Evolutionary conservation across 2,797 vertebrate species (phyloP).

Genomic region (Craterocephalus amniculus): DNA sequence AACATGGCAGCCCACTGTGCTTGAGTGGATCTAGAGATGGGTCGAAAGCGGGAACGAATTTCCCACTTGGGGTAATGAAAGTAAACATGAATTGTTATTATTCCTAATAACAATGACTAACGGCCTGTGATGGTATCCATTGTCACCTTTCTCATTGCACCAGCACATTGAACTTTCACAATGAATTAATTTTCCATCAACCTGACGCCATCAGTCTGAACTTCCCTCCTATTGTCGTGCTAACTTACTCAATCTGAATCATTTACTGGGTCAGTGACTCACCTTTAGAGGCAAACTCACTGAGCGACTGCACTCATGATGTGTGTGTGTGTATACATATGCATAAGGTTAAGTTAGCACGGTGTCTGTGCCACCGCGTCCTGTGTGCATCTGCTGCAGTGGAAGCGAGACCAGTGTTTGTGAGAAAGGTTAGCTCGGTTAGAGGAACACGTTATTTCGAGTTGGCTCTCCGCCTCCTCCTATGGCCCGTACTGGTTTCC

Average conservation of each 20-base stretch:
- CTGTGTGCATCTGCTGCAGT: conserved; percentile 38
- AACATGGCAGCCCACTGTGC: too few relatives aligned
- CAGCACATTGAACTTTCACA: background rate
- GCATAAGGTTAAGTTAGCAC: conserved; percentile 2
- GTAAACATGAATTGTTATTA: too few relatives aligned
- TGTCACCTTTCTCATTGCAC: conserved; percentile 9
- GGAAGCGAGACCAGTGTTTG: conserved; percentile 29
- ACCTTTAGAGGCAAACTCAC: conserved; percentile 24
- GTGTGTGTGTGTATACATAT: background rate
- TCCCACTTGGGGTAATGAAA: too few relatives aligned
- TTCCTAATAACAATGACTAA: background rate
- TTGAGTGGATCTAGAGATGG: too few relatives aligned
- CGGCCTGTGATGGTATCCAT: background rate
- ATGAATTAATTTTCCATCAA: conserved; percentile 32
- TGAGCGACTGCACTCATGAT: conserved; percentile 8
- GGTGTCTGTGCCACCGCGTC: conserved; percentile 11
- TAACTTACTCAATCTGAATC: conserved; percentile 40
- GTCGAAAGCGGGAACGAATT: too few relatives aligned
- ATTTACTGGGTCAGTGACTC: conserved; percentile 53
- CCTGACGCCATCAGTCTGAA: conserved; percentile 47
- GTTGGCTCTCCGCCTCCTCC: conserved; percentile 62
- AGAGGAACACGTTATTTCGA: conserved; percentile 65
- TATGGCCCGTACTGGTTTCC: conserved; percentile 63
- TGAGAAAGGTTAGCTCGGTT: conserved; percentile 68
- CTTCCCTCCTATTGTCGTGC: conserved; percentile 42